Evolutionary conservation across 2,888 invertebrate genomes (phyloP).

Genomic region (Ophion ellenae): DNA sequence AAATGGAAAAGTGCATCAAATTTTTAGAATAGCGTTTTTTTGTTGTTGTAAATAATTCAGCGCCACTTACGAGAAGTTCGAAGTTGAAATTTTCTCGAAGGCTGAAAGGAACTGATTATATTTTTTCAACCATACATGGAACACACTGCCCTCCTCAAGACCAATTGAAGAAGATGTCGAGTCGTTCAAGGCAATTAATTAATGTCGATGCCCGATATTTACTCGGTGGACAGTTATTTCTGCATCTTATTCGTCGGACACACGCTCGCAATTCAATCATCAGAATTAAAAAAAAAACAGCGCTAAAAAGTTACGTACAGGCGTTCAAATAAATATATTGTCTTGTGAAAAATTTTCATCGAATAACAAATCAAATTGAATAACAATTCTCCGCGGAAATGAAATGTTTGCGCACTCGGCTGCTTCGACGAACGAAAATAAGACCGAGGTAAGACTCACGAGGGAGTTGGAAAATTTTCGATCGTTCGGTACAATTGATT

Average conservation of each 20-base stretch:
- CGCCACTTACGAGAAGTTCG: neutral
- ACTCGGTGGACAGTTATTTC: neutral
- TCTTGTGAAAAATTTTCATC: neutral
- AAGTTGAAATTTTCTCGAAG: neutral
- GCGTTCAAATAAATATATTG: neutral
- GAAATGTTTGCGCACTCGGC: constrained; percentile 5
- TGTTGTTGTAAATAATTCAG: neutral
- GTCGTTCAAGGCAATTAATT: neutral
- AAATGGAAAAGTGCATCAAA: no score
- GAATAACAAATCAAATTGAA: neutral
- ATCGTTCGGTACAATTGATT: neutral
- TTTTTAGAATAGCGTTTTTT: neutral
- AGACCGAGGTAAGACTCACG: neutral
- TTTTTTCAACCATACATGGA: neutral
- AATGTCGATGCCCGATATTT: neutral
- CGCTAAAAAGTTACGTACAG: neutral
- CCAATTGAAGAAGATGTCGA: neutral
- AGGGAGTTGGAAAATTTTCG: neutral
- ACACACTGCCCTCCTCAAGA: neutral
- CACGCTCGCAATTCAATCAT: neutral
- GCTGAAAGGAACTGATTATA: neutral
- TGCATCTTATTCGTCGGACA: neutral
- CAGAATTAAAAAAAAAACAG: neutral
- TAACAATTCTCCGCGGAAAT: neutral
- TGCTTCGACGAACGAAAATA: constrained; percentile 18